phyloP scores from a whole-genome alignment of 1,140 invertebrate species.

The Drosophila orena region DNA sequence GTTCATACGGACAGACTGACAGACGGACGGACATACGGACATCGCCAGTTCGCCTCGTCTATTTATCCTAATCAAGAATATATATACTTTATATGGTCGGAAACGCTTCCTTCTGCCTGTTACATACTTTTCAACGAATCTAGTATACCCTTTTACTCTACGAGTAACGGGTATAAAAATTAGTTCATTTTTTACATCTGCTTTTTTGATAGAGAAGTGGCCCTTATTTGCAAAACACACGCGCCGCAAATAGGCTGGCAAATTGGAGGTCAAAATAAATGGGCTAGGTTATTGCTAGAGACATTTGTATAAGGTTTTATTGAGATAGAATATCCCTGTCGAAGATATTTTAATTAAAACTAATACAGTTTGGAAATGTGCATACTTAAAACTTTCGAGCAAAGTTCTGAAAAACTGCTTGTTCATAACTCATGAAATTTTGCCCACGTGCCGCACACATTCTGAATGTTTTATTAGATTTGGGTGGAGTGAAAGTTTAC shows the following conservation, averaged over 20 bases:
- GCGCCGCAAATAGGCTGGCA: constrained; percentile 59
- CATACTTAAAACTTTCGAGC: neutral
- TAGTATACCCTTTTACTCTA: too few relatives aligned
- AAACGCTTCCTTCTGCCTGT: too few relatives aligned
- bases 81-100: too few relatives aligned
- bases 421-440: constrained; percentile 49
- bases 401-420: constrained; percentile 9
- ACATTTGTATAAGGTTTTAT: too few relatives aligned
- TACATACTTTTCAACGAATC: too few relatives aligned
- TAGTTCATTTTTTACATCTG: constrained; percentile 68
- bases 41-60: too few relatives aligned
- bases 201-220: constrained; percentile 17
- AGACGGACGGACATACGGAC: too few relatives aligned
- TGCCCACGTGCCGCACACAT: constrained; percentile 39
- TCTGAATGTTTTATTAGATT: constrained; percentile 53
- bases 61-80: too few relatives aligned
- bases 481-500: constrained; percentile 32
- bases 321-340: neutral
- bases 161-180: constrained; percentile 37
- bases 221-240: constrained; percentile 31
- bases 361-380: neutral
- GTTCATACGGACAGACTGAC: too few relatives aligned
- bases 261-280: constrained; percentile 47
- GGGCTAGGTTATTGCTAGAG: neutral
- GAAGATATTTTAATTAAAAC: constrained; percentile 1